These are phyloP conservation scores for Aegypius monachus DNA, from an alignment of 2,113 vertebrate genomes.

Conservation along the genomic window DNA sequence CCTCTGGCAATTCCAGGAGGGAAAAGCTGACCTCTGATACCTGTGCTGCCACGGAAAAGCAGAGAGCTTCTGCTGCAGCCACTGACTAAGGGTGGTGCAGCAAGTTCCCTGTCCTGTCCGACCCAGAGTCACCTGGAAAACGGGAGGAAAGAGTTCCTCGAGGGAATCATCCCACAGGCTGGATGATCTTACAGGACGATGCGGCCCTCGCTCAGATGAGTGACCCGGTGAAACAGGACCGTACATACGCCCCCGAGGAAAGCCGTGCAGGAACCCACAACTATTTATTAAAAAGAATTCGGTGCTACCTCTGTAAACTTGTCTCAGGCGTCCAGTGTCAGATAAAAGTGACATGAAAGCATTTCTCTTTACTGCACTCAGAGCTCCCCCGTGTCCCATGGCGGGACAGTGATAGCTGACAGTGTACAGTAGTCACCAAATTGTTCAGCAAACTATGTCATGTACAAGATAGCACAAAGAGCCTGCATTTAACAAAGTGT, in stretches of 20 bases:
- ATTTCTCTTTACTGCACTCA: not conserved
- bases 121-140: not conserved
- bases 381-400: not conserved
- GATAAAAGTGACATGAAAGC: slow-evolving; percentile 24
- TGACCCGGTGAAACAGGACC: not conserved
- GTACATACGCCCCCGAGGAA: rapidly evolving
- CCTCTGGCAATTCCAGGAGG: not conserved
- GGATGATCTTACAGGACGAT: not conserved
- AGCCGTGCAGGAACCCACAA: not conserved
- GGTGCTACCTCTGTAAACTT: not conserved
- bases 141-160: rapidly evolving
- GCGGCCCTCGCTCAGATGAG: not conserved
- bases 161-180: not conserved
- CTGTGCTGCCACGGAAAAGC: not conserved
- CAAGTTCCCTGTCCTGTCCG: not conserved
- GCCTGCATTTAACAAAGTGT: not conserved
- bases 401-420: not conserved
- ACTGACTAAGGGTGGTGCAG: too few species aligned
- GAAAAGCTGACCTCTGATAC: not conserved
- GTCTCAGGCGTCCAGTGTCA: not conserved
- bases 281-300: not conserved
- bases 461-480: slow-evolving; percentile 28
- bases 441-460: slow-evolving; percentile 41
- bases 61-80: not conserved
- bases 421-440: not conserved